A percentile compares a stretch with the other conserved stretches of the same genome.
Evolutionary conservation across 92 coral and sea anemone genomes (phyloP).

Genomic region (Pocillopora meandrina): DNA sequence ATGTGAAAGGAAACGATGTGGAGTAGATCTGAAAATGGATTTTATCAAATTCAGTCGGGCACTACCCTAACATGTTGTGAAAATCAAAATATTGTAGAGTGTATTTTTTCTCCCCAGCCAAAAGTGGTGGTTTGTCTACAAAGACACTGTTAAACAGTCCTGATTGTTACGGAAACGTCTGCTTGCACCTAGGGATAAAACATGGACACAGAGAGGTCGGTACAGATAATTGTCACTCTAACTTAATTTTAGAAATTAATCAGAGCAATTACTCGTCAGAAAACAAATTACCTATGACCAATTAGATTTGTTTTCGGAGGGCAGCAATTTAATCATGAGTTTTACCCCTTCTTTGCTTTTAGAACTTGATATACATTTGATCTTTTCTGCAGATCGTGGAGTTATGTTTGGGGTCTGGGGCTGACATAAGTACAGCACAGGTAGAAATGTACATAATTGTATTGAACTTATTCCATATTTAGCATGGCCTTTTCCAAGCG

Average conservation of each 20-base stretch:
- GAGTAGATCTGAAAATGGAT: background rate
- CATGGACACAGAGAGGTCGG: constrained; percentile 71
- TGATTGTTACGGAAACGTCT: constrained; percentile 73
- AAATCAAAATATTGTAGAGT: background rate
- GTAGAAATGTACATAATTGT: background rate
- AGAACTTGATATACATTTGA: background rate
- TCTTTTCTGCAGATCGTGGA: constrained; percentile 39
- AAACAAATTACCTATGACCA: no score
- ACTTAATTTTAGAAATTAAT: background rate
- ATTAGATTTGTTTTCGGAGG: background rate
- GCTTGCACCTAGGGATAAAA: constrained; percentile 72
- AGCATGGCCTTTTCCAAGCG: no score
- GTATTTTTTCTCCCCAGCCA: constrained; percentile 38
- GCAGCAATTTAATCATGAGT: background rate
- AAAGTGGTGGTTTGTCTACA: constrained; percentile 45
- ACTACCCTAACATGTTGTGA: background rate
- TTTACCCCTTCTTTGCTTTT: background rate
- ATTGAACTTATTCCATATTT: background rate
- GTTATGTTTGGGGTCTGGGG: constrained; percentile 57
- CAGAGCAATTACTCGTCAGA: no score
- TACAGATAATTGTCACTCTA: background rate
- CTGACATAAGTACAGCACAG: constrained; percentile 51
- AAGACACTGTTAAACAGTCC: constrained; percentile 58
- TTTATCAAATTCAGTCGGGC: background rate
- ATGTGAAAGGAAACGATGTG: background rate